Base-by-base conservation (phyloP, 2,113 vertebrate genomes). In the Mus spicilegus region DNA sequence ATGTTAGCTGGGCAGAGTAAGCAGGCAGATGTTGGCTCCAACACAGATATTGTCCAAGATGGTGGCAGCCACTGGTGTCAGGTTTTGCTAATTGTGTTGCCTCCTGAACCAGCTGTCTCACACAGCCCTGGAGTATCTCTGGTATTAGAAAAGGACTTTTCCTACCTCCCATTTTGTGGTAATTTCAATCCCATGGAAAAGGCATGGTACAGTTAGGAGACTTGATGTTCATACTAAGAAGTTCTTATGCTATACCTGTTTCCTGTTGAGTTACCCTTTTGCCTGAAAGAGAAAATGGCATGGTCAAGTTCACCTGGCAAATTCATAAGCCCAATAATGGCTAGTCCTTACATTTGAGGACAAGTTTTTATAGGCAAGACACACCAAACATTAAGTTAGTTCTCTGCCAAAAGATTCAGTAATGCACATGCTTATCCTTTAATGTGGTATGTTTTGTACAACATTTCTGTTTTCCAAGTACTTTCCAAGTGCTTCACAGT, bases 131-230 rank as follows among this genome's bases (percentile, higher is more conserved):
- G 88, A 97, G 73, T 75, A 8, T 20, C 54, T 95, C 86, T 75
- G 70, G 56, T 19, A 3, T 87, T 93, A 65, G 89, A 65, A 87
- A 87, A 86, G 42, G 73, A 73, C 30, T 42, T 61, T 65, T 85
- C 17, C 56, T 87, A 61, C 85, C 81, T 90, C 77, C 84, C 36
- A 24, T 80, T 95, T 76, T 56, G n/a, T 67, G 39, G 78, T 78
- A 75, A 58, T 96, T 93, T 73, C 39, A 26, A 93, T 97, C 0
- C 96, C 39, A 33, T 89, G 78, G 39, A 97, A 72, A 95, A 95
- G 96, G 87, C 39, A 90, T 81, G 76, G 36, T 26, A 93, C 49
- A 26, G 87, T 78, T 58, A 63, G 0, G 24, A 77, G 30, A 90
- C 97, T n/a, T 58, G 33, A 86, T 46, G 69, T 72, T 56, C 36